Evolutionary conservation across 2,888 invertebrate species (phyloP), one percentile per base, ranked within the genome.

Genomic region (Ormyrus pomaceus): DNA sequence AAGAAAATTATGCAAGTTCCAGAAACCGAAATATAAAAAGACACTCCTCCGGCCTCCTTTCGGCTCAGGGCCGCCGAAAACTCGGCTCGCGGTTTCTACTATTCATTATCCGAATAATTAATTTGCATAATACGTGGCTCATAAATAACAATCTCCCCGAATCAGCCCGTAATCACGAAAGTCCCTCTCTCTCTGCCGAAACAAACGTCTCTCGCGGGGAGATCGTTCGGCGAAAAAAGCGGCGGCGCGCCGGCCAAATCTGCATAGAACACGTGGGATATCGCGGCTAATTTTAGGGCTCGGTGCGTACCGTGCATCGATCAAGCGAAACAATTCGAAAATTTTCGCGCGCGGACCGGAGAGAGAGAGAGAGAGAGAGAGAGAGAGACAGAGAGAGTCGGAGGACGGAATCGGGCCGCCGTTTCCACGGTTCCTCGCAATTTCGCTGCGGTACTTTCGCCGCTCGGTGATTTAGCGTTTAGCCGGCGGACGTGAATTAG

Each of bases 31-130:
- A 13, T n/a, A 53, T 19, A 1, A 77, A 61, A 72, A 66, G 10
- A 53, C 53, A 5, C 19, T 19, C 1, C 19, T 19, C 19, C 61
- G 66, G 8, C 53, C 65, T 66, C 72, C 65, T 72, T 66, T 4
- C 19, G 19, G 19, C 19, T 19, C 8, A 73, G 48, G 51, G 13
- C 50, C 19, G 6, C 34, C 34, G 48, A 45, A 69, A n/a, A 7
- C 19, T 19, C 19, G 6, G 56, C 64, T 45, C 64, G 56, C 11
- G 56, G 19, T 77, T 62, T 70, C 73, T 71, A 51, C 82, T 56
- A 71, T 82, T 82, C 82, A 77, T 82, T 79, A 82, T 55, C 77
- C 81, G 65, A 79, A 82, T 2, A 82, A 82, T 82, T 82, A 82
- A 82, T 82, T 82, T 79, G 77, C 82, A 82, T 82, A 82, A 82